Percentiles rank a stretch among this genome's conserved stretches.
These are phyloP conservation scores for Cydia amplana DNA, from an alignment of 1,140 invertebrate genomes.

Conservation along the genomic window DNA sequence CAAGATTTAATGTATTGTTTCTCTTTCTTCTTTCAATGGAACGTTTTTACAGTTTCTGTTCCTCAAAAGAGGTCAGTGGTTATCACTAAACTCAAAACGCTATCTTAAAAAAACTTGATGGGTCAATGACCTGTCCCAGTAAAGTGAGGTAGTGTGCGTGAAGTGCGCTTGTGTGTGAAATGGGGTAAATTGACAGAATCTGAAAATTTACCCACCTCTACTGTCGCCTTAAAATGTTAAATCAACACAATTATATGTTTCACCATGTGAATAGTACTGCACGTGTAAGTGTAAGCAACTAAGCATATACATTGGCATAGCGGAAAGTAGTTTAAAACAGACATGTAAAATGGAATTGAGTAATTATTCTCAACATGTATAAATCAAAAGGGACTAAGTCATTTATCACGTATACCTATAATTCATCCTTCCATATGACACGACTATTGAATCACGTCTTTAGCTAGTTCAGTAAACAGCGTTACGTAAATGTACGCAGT, in stretches of 20 bases:
- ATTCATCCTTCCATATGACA: not conserved
- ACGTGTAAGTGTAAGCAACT: not conserved
- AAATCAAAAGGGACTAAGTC: not conserved
- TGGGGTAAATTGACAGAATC: no score
- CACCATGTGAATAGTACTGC: not conserved
- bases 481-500: constrained; percentile 9
- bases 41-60: no score
- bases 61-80: no score
- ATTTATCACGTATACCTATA: not conserved
- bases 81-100: no score
- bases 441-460: not conserved
- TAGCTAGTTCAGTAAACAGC: constrained; percentile 3
- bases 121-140: no score
- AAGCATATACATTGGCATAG: not conserved
- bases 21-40: no score
- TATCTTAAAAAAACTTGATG: no score
- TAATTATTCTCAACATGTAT: not conserved
- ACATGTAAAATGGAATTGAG: not conserved
- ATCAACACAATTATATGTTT: not conserved
- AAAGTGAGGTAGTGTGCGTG: no score
- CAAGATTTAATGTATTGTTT: no score
- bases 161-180: no score
- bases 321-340: not conserved
- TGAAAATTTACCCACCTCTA: no score
- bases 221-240: not conserved